Conservation (phyloP, 2,113 vertebrate genomes). For the Neopipo cinnamomea region DNA sequence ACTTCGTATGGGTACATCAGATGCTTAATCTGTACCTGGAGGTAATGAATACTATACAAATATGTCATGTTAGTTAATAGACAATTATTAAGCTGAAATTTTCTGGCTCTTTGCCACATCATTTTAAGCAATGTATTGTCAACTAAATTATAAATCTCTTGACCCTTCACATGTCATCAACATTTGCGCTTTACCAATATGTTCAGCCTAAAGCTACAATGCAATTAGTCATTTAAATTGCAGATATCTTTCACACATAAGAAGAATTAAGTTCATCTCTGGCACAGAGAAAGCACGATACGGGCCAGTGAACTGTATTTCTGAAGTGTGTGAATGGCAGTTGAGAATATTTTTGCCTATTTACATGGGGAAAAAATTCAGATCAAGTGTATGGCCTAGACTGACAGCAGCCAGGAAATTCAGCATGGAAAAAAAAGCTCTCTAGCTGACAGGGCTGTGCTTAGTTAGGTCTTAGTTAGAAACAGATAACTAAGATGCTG, state of each 20-base stretch:
- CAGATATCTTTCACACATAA: constrained; percentile 59
- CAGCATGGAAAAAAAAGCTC: background rate
- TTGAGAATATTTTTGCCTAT: constrained; percentile 29
- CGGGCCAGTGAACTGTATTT: background rate
- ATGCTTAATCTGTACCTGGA: constrained; percentile 73
- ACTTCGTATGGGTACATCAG: constrained; percentile 60
- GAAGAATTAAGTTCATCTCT: constrained; percentile 59
- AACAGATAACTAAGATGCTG: background rate
- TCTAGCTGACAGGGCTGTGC: background rate
- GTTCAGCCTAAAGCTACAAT: constrained; percentile 67
- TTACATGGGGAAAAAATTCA: constrained; percentile 1
- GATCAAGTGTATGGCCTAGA: background rate
- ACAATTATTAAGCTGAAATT: constrained; percentile 73
- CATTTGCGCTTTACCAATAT: constrained; percentile 61
- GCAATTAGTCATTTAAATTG: constrained; percentile 75
- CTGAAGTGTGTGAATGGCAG: constrained; percentile 45
- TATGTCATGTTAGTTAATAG: constrained; percentile 72
- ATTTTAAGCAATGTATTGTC: constrained; percentile 68
- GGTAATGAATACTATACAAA: constrained; percentile 67
- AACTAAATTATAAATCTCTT: constrained; percentile 68
- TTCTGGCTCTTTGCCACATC: constrained; percentile 70
- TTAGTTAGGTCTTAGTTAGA: background rate
- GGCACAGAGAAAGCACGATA: background rate
- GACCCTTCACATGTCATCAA: constrained; percentile 72
- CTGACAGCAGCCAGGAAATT: constrained; percentile 40